phyloP scores from a whole-genome alignment of 1,140 invertebrate genomes.

The Hestina assimilis region DNA sequence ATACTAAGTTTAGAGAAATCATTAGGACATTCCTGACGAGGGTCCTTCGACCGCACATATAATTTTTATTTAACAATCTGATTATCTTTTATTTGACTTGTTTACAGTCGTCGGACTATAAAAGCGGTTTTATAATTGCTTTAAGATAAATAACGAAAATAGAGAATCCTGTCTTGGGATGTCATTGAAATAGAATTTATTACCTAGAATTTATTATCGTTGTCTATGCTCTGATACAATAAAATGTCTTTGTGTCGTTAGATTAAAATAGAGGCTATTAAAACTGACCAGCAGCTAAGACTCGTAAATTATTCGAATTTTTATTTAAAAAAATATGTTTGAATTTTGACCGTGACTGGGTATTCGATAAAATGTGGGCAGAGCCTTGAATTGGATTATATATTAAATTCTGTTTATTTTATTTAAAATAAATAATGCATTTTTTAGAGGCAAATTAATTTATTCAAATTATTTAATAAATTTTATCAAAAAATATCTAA shows the following conservation, averaged over 20 bases:
- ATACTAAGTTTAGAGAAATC: too few species aligned
- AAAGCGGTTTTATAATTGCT: not conserved
- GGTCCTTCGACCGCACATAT: too few species aligned
- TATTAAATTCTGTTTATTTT: too few species aligned
- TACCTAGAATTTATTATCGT: constrained; percentile 2
- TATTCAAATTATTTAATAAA: too few species aligned
- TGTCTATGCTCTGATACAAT: not conserved
- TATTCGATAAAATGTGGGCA: too few species aligned
- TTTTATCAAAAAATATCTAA: too few species aligned
- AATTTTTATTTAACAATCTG: too few species aligned
- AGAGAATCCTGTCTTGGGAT: not conserved
- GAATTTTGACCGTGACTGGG: too few species aligned
- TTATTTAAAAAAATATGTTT: not conserved
- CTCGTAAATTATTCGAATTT: not conserved
- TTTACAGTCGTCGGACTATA: not conserved
- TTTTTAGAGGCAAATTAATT: too few species aligned
- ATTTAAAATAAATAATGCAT: too few species aligned
- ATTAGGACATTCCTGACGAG: too few species aligned
- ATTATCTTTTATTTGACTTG: not conserved
- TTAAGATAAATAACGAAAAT: not conserved
- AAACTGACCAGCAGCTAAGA: not conserved
- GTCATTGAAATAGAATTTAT: not conserved
- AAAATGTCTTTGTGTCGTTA: constrained; percentile 1
- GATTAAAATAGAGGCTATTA: not conserved
- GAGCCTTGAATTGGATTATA: too few species aligned